These are phyloP conservation scores for Drosophila kurseongensis DNA, from an alignment of 1,140 invertebrate species.

Conservation along the genomic window DNA sequence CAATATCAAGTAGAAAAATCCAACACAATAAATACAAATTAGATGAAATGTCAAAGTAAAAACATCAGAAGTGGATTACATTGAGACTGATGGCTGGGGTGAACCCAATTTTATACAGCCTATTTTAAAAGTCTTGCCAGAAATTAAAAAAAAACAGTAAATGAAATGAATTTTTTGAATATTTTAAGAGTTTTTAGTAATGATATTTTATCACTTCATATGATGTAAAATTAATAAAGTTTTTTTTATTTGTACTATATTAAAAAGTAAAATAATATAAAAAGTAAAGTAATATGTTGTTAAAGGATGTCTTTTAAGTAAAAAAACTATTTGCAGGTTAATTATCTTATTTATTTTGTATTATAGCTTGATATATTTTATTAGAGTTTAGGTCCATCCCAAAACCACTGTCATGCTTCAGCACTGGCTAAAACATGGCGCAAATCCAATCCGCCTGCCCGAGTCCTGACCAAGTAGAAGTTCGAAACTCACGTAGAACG, in stretches of 20 bases:
- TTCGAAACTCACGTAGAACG: constrained; percentile 69
- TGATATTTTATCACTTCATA: no score
- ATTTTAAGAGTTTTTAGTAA: no score
- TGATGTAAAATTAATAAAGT: no score
- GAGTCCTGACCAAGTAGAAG: constrained; percentile 53
- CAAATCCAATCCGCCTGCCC: constrained; percentile 37
- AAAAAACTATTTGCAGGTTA: no score
- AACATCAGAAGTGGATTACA: constrained; percentile 19
- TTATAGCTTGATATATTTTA: no score
- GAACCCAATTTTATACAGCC: not conserved
- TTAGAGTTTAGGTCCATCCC: not conserved
- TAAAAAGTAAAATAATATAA: no score
- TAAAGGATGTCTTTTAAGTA: no score
- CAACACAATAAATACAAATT: constrained; percentile 78
- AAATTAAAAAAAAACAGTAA: not conserved
- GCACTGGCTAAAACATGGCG: constrained; percentile 27
- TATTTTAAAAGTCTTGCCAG: no score
- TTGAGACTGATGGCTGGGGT: not conserved
- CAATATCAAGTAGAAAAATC: constrained; percentile 61
- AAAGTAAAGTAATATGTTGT: no score
- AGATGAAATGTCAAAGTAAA: constrained; percentile 63
- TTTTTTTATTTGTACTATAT: no score
- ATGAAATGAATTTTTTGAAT: not conserved
- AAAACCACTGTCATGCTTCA: constrained; percentile 24
- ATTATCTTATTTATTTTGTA: not conserved